Evolutionary conservation across 2,888 invertebrate genomes (phyloP).

Genomic region (Cryptops parisi): DNA sequence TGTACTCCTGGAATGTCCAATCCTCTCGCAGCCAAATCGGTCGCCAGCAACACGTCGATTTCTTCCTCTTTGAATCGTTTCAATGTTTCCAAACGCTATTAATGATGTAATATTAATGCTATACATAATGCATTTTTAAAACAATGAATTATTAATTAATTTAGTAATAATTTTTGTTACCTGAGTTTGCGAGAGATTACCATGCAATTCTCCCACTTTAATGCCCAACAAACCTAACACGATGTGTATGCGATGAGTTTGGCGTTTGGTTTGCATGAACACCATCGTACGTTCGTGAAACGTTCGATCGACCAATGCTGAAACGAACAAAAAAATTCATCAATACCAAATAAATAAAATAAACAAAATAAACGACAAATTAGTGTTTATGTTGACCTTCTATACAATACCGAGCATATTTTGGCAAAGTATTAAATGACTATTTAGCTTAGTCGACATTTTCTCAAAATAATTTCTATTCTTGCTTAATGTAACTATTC

Average conservation of each 20-base stretch:
- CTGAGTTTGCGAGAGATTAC: constrained; percentile 85
- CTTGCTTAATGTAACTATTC: no score
- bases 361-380: not conserved
- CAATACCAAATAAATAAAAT: not conserved
- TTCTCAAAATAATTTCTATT: not conserved
- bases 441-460: no score
- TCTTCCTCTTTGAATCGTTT: constrained; percentile 57
- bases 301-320: constrained; percentile 64
- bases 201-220: constrained; percentile 81
- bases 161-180: constrained; percentile 23
- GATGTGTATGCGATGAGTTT: constrained; percentile 87
- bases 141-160: no score
- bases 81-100: constrained; percentile 67
- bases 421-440: no score
- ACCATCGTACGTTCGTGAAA: constrained; percentile 85
- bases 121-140: not conserved
- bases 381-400: no score
- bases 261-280: constrained; percentile 92
- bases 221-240: constrained; percentile 77
- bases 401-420: no score
- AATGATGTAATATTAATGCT: not conserved
- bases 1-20: constrained; percentile 93
- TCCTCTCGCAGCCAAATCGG: constrained; percentile 87
- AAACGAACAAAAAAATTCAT: not conserved
- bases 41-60: constrained; percentile 60